Base-by-base conservation (phyloP, 2,888 invertebrate species). In the Caenorhabditis angaria region DNA sequence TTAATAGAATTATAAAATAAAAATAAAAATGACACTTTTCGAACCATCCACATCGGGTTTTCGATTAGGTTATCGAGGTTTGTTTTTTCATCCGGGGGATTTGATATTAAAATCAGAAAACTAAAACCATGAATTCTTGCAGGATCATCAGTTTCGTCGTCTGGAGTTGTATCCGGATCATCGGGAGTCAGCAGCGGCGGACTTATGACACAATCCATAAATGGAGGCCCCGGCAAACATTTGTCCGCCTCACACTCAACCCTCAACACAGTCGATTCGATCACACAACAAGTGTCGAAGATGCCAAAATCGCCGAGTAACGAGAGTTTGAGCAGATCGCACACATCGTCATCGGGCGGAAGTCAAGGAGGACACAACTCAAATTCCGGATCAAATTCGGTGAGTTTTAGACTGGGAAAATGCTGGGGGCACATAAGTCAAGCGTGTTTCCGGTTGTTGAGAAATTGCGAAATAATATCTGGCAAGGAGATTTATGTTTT, bases 241-340 rank as follows among this genome's bases (percentile, higher is more conserved):
- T 78, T 81, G 54, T 81, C 81, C 22, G 78, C 79, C 18, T 77
- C 78, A 10, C 79, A 78, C 47, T 78, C 81, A n/a, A 78, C 81
- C 56, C 75, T 81, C 22, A 73, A 78, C 27, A 67, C 76, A 4
- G 58, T 65, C 53, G 72, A 72, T 35, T 67, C 66, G 6, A 67
- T 72, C 28, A 64, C 61, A 51, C 72, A 68, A 59, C 41, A 41
- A 41, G 41, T 41, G 6, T 18, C 10, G 24, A 82, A 80, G 61
- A 78, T 84, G 76, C 73, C 78, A 61, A 85, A 85, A 65, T 78
- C 76, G 47, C 83, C 85, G 32, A 82, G 82, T 60, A 82, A 83
- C 61, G 85, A 85, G 64, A 82, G 82, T 41, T 69, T 85, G 28
- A 81, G 73, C 69, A 78, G 82, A 55, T 82, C 82, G 53, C 82